These are phyloP conservation scores for Lonchura striata DNA, from an alignment of 2,113 vertebrate genomes.

Conservation along the genomic window DNA sequence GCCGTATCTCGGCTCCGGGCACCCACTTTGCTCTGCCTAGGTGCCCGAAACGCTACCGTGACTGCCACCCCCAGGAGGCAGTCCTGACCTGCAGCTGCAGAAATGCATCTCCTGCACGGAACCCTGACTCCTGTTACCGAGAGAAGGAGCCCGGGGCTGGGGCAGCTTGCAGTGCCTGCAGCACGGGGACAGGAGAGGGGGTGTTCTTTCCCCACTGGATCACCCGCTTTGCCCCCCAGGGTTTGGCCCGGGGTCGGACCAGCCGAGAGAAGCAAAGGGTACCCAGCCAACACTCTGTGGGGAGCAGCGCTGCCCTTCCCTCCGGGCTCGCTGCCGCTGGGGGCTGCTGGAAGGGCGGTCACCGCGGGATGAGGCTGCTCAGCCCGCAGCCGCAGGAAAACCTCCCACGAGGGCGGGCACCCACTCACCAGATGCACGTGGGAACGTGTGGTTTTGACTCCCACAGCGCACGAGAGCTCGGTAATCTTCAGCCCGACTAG, in stretches of 20 bases:
- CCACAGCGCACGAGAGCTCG: neutral
- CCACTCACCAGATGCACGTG: neutral
- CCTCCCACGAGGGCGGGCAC: neutral
- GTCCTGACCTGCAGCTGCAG: neutral
- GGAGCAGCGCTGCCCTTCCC: neutral
- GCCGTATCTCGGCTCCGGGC: neutral
- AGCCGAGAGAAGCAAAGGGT: neutral
- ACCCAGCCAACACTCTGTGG: neutral
- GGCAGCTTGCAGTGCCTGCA: neutral
- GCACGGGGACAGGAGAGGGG: neutral
- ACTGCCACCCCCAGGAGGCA: slow-evolving; percentile 32
- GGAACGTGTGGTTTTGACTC: neutral
- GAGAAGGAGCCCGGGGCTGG: neutral
- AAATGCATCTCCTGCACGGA: rapidly evolving
- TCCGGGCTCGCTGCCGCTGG: neutral
- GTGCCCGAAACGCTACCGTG: neutral
- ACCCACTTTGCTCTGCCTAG: neutral
- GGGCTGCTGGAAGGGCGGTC: neutral
- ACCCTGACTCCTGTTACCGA: rapidly evolving
- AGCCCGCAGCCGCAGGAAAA: neutral
- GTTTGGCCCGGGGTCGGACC: neutral
- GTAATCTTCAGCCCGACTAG: neutral
- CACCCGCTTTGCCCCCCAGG: neutral
- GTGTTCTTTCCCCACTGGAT: neutral
- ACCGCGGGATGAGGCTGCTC: neutral